Base-by-base conservation (phyloP, 1,140 invertebrate species). In the Wiebesia pumilae region DNA sequence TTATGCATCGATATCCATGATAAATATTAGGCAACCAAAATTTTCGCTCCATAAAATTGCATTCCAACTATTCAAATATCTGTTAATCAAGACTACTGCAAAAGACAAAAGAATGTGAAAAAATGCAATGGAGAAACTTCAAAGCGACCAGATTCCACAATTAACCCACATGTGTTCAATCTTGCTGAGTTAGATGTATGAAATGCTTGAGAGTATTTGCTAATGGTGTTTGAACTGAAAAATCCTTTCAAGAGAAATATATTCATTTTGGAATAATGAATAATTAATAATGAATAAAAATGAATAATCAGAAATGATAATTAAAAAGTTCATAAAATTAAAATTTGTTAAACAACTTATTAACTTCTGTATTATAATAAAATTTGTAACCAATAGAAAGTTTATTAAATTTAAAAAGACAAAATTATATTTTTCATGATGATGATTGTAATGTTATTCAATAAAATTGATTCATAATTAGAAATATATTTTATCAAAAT, bases 111-210 rank as follows among this genome's bases (percentile, higher is more conserved):
- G 79, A 73, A 84, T 47, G n/a, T 47, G 35, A 84, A 84, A 87
- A 40, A 85, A 69, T 35, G 51, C n/a, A 16, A 33, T n/a, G 21
- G 40, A 78, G 67, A 7, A 88, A 83, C 90, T 89, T 87, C 89
- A 71, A 43, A 51, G 40, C 27, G 14, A 16, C 73, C 47, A 58
- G 79, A 81, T 33, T 65, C 19, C 79, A 62, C 40, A 30, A 81
- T 77, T 4, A 81, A 40, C 54, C 27, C 58, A 67, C 35, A 47
- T 67, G 43, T 47, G 30, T 27, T 30, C n/a, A 47, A 3, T 54
- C 16, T 67, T 58, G 51, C n/a, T 81, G 9, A 81, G 58, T 81
- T 30, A 79, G 10, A 58, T 79, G 47, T 24, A 35, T 14, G 14
- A 16, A 58, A 58, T 40, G 30, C 33, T 58, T 6, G 51, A 9